Base-by-base conservation (phyloP, 2,113 vertebrate genomes). In the western clawed frog (Xenopus tropicalis) region DNA sequence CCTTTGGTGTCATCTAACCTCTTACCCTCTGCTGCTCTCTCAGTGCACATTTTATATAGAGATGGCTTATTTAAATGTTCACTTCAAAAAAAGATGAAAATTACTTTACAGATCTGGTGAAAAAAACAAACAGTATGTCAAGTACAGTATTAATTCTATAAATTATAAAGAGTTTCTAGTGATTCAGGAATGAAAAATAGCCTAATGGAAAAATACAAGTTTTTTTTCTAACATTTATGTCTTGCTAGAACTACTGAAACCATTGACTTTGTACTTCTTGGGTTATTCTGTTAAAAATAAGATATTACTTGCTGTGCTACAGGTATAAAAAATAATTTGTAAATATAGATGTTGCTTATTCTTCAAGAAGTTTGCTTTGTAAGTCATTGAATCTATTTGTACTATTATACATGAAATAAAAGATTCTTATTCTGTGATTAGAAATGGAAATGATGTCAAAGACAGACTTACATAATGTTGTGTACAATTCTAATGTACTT, bases 111-210 rank as follows among this genome's bases (percentile, higher is more conserved):
- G 6, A 14, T n/a, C 29, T 44, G 29, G 10, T 44, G 37, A 44
- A 44, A 65, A 65, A 44, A n/a, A 62, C 19, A 3, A n/a, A 62
- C 19, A 3, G 2, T 44, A 63, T 21, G 8, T 65, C 25, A 43
- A 19, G 13, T 44, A 43, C 54, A 16, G 14, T 72, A 66, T 42
- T 72, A 65, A 66, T 74, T 66, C 46, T 59, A 74, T 59, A 37
- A 74, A 58, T 73, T 73, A 66, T 25, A 46, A 23, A 66, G 29
- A 10, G n/a, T 37, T 69, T 56, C 29, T 23, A 56, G 19, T 62
- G 7, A 46, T 20, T 23, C 12, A 42, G 57, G 29, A 64, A 14
- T 54, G 19, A 44, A 20, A 43, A 20, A 67, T 63, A 17, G 24
- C 21, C 12, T 37, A 57, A 69, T 42, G 24, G 23, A 23, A 12